Evolutionary conservation across 2,797 vertebrate genomes (phyloP).

Genomic region (Cygnus olor): DNA sequence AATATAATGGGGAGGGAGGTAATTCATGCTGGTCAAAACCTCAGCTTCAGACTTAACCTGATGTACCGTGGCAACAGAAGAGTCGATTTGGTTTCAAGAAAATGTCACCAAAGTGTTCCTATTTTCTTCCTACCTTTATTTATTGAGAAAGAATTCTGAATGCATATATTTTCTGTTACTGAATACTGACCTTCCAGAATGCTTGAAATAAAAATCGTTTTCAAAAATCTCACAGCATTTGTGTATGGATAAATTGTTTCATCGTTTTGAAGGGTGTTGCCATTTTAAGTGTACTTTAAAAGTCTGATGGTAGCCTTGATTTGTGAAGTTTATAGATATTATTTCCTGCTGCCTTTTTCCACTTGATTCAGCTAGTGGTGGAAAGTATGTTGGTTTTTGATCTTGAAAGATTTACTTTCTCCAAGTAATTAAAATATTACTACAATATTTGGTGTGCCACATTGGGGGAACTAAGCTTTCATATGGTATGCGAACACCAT

Average conservation of each 20-base stretch:
- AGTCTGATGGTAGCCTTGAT: background rate
- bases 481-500: fast-evolving
- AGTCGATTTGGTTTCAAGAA: background rate
- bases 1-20: background rate
- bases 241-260: background rate
- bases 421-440: background rate
- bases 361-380: fast-evolving
- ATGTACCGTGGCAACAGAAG: background rate
- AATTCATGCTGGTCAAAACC: background rate
- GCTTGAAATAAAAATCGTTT: slow-evolving; percentile 12
- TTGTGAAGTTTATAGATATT: background rate
- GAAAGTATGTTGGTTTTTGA: background rate
- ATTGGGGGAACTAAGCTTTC: background rate
- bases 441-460: background rate
- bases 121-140: background rate
- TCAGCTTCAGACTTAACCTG: background rate
- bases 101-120: background rate
- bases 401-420: background rate
- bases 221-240: background rate
- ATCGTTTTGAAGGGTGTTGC: background rate
- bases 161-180: background rate
- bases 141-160: background rate
- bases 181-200: background rate
- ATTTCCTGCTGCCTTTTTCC: background rate
- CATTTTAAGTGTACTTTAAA: background rate